phyloP scores from a whole-genome alignment of 2,797 vertebrate genomes.

The Danio kyathit region DNA sequence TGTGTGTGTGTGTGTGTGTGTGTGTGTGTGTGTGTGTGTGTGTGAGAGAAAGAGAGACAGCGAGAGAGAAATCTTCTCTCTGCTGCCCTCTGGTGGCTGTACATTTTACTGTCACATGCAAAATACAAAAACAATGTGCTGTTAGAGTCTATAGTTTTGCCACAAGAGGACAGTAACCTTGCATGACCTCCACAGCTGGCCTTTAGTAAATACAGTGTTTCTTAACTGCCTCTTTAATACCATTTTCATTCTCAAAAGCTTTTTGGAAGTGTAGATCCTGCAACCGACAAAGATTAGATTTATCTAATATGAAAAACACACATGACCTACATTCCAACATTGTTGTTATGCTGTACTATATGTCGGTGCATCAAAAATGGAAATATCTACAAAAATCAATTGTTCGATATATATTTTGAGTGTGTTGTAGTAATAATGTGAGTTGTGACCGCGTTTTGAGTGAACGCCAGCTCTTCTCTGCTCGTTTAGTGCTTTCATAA shows the following conservation, averaged over 20 bases:
- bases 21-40: too few relatives aligned
- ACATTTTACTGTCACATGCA: neutral
- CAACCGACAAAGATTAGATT: neutral
- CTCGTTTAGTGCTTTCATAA: slow-evolving; percentile 36
- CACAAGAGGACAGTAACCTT: slow-evolving; percentile 37
- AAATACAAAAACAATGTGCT: neutral
- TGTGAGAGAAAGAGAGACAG: too few relatives aligned
- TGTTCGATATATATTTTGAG: neutral
- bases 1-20: too few relatives aligned
- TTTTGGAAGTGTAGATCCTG: neutral
- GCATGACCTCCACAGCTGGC: neutral
- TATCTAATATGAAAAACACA: neutral
- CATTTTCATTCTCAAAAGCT: neutral
- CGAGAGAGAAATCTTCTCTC: too few relatives aligned
- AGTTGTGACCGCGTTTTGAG: neutral
- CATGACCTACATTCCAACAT: neutral
- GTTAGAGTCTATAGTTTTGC: neutral
- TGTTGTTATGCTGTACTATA: neutral
- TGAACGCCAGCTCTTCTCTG: neutral
- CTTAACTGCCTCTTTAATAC: neutral
- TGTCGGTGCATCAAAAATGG: neutral
- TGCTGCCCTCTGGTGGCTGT: slow-evolving; percentile 22
- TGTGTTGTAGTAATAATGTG: too few relatives aligned
- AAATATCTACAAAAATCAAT: too few relatives aligned
- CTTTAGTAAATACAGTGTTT: neutral